A percentile compares a stretch with the other conserved stretches of the same genome.
These are phyloP conservation scores for Gastrophysa polygoni DNA, from an alignment of 2,888 invertebrate species.

Conservation along the genomic window DNA sequence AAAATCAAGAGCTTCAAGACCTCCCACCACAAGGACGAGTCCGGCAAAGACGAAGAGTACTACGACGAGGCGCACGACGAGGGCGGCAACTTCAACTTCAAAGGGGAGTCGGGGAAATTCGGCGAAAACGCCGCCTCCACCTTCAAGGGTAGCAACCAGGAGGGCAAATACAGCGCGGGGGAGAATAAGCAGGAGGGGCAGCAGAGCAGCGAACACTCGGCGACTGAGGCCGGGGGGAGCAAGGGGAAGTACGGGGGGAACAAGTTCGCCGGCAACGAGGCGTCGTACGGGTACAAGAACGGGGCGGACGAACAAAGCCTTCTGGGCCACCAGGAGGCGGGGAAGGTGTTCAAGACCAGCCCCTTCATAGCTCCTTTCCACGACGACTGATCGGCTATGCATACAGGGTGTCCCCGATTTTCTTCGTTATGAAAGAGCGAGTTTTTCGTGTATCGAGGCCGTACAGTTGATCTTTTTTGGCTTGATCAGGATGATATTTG, in stretches of 20 bases:
- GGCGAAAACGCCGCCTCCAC: conserved; percentile 65
- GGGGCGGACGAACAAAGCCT: conserved; percentile 67
- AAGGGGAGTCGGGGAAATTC: conserved; percentile 64
- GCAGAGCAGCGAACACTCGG: conserved; percentile 62
- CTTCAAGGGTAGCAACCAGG: conserved; percentile 63
- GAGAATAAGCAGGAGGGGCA: conserved; percentile 67
- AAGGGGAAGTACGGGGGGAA: conserved; percentile 67
- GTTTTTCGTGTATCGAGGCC: no score
- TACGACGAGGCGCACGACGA: conserved; percentile 70
- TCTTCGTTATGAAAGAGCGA: no score
- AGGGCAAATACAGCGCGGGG: conserved; percentile 64
- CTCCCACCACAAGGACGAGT: conserved; percentile 70
- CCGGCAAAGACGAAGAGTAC: conserved; percentile 68
- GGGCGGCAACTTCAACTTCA: conserved; percentile 64
- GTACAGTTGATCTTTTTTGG: no score
- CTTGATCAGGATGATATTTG: no score
- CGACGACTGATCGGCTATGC: not conserved
- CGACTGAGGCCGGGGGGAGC: conserved; percentile 66
- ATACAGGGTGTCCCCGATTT: no score
- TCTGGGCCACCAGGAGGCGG: conserved; percentile 67
- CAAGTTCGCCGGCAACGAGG: conserved; percentile 64
- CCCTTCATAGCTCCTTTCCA: conserved; percentile 62
- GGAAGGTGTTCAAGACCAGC: conserved; percentile 63
- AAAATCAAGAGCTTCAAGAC: conserved; percentile 69
- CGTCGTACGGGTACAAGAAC: conserved; percentile 65